These are phyloP conservation scores for Sebastes steindachneri DNA, from an alignment of 2,797 vertebrate species.

Conservation along the genomic window DNA sequence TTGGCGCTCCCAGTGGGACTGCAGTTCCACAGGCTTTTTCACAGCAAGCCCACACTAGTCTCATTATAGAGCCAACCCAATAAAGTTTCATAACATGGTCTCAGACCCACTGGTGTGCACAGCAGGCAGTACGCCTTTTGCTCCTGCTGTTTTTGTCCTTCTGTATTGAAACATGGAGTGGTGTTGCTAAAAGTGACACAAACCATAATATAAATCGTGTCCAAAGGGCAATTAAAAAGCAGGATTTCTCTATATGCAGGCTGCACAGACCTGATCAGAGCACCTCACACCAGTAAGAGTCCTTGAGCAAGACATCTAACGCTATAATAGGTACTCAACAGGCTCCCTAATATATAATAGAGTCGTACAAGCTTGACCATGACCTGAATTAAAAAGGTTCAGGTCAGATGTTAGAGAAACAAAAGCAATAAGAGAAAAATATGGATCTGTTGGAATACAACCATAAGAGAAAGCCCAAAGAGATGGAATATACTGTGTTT, in stretches of 20 bases:
- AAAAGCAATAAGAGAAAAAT: neutral
- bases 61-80: constrained; percentile 34
- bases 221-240: neutral
- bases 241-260: neutral
- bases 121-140: neutral
- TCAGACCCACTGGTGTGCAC: constrained; percentile 39
- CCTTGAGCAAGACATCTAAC: neutral
- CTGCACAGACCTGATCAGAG: neutral
- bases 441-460: neutral
- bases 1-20: constrained; percentile 13
- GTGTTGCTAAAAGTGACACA: neutral
- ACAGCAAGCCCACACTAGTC: constrained; percentile 25
- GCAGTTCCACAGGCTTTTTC: constrained; percentile 32
- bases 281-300: neutral
- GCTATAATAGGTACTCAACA: neutral
- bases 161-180: neutral
- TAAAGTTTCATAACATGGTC: constrained; percentile 36
- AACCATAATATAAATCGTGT: neutral
- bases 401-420: neutral
- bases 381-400: neutral
- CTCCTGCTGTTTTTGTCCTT: constrained; percentile 35
- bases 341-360: neutral
- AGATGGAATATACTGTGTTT: neutral
- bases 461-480: neutral
- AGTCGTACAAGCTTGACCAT: neutral